Evolutionary conservation across 2,797 vertebrate species (phyloP).

Genomic region (Alectoris magna): DNA sequence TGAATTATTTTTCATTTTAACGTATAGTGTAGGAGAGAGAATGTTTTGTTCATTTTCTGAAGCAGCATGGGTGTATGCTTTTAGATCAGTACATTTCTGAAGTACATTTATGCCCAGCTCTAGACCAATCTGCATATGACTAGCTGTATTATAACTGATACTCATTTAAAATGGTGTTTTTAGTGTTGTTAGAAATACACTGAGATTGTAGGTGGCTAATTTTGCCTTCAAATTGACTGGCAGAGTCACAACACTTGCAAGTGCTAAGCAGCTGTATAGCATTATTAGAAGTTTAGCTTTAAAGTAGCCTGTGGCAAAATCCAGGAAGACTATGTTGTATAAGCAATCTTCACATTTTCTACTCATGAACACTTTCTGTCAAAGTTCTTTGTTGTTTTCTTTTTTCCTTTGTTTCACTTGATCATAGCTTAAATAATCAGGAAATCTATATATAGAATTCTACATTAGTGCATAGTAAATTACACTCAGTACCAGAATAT

Average conservation of each 20-base stretch:
- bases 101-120: background rate
- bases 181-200: background rate
- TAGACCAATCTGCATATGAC: background rate
- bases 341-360: background rate
- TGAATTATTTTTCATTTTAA: background rate
- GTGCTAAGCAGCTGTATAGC: background rate
- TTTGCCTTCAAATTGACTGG: background rate
- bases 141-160: background rate
- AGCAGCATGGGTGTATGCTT: background rate
- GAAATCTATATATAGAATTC: background rate
- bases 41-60: background rate
- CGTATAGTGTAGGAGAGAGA: background rate
- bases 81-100: background rate
- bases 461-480: background rate
- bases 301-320: background rate
- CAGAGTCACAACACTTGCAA: background rate
- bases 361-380: background rate
- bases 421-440: background rate
- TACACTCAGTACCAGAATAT: background rate
- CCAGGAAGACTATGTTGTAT: background rate
- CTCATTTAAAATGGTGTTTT: background rate
- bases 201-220: background rate
- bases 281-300: background rate
- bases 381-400: background rate
- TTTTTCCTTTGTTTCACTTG: background rate